Evolutionary conservation across 2,888 invertebrate genomes (phyloP).

Genomic region (Lysandra bellargus): DNA sequence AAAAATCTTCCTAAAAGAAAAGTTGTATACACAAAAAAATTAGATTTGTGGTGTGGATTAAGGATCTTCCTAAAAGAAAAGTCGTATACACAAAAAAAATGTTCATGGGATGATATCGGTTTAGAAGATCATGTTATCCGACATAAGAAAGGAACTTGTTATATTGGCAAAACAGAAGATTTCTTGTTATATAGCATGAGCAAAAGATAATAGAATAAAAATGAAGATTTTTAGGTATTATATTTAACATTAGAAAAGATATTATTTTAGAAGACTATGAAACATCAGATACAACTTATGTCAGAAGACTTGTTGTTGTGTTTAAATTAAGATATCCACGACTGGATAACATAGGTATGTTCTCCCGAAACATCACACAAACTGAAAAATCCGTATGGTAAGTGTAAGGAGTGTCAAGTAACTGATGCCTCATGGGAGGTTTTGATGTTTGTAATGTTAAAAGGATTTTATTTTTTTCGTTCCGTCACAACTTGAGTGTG

Average conservation of each 20-base stretch:
- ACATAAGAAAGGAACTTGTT: neutral
- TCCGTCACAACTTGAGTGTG: constrained; percentile 25
- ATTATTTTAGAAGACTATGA: neutral
- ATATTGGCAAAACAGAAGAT: neutral
- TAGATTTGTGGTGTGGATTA: too few relatives aligned
- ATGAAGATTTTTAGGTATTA: neutral
- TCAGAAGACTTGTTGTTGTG: neutral
- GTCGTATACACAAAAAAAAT: neutral
- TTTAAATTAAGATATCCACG: constrained; percentile 56
- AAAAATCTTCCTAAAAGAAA: too few relatives aligned
- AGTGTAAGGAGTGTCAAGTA: constrained; percentile 73
- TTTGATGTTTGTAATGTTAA: constrained; percentile 46
- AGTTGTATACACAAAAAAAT: too few relatives aligned
- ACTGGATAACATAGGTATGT: constrained; percentile 63
- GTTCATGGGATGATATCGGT: too few relatives aligned
- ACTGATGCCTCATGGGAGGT: constrained; percentile 63
- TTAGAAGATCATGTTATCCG: neutral
- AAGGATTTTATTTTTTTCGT: constrained; percentile 28
- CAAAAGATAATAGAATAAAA: neutral
- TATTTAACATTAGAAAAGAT: neutral
- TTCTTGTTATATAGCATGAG: neutral
- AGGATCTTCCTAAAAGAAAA: too few relatives aligned
- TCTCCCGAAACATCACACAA: constrained; percentile 57
- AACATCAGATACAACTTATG: neutral
- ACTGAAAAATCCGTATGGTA: constrained; percentile 60